Conservation (phyloP, 2,113 vertebrate genomes). For the Sinocyclocheilus anshuiensis region DNA sequence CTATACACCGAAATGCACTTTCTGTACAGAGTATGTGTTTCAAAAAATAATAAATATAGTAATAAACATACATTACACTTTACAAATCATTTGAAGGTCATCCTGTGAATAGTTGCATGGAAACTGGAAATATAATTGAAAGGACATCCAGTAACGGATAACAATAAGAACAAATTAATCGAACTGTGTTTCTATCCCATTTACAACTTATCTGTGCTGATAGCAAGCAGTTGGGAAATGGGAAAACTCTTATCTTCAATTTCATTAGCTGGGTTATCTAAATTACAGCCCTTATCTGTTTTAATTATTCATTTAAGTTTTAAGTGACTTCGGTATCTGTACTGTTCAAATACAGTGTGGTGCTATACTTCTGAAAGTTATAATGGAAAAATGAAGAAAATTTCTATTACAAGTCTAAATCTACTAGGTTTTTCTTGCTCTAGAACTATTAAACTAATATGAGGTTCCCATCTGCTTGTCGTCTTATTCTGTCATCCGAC, state of each 20-base stretch:
- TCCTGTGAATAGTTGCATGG: not conserved
- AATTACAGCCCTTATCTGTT: slow-evolving; percentile 45
- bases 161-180: slow-evolving; percentile 10
- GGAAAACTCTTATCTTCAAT: slow-evolving; percentile 41
- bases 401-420: not conserved
- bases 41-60: not conserved
- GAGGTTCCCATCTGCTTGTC: not conserved
- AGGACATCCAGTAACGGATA: not conserved
- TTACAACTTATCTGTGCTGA: slow-evolving; percentile 43
- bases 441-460: slow-evolving; percentile 1
- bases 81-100: not conserved
- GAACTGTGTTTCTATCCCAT: slow-evolving; percentile 36
- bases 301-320: slow-evolving; percentile 40
- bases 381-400: not conserved
- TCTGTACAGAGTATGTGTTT: not conserved
- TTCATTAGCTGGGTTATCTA: slow-evolving; percentile 46
- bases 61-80: not conserved
- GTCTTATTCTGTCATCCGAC: not conserved
- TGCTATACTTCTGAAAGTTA: not conserved
- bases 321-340: slow-evolving; percentile 2
- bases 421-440: not conserved
- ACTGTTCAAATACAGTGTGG: not conserved
- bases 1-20: not conserved
- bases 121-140: slow-evolving; percentile 21
- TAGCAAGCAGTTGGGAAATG: slow-evolving; percentile 33